Evolutionary conservation across 2,113 vertebrate species (phyloP).

Genomic region (Turdus rufiventris): DNA sequence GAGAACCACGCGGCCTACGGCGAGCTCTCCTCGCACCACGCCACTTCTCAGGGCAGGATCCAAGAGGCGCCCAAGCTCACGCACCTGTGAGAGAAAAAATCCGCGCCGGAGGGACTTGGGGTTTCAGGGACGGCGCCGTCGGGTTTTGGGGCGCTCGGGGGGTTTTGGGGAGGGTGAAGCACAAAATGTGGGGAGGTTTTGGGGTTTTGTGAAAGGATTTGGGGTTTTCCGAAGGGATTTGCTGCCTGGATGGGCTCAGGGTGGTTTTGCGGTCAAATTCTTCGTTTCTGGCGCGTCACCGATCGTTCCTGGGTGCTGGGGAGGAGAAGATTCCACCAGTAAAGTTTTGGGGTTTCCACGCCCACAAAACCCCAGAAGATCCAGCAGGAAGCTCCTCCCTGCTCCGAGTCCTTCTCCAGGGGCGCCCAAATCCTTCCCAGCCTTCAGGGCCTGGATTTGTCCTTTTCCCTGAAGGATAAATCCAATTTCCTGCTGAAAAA

Average conservation of each 20-base stretch:
- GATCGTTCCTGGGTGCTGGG: accelerated
- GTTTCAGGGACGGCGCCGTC: too few species aligned
- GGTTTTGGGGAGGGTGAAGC: too few species aligned
- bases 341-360: background rate
- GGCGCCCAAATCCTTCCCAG: background rate
- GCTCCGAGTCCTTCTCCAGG: background rate
- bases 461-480: background rate
- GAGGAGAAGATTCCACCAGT: background rate
- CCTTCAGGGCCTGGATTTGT: background rate
- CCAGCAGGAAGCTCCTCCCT: background rate
- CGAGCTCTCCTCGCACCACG: constrained; percentile 92
- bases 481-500: accelerated
- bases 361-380: background rate
- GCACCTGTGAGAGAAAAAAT: constrained; percentile 87
- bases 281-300: accelerated
- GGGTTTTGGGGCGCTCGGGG: too few species aligned
- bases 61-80: constrained; percentile 99
- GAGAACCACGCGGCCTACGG: constrained; percentile 90
- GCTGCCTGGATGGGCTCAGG: background rate
- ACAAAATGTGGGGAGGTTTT: too few species aligned
- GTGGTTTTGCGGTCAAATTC: background rate
- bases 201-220: background rate
- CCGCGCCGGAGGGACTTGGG: too few species aligned
- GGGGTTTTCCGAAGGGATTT: background rate
- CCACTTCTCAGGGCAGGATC: constrained; percentile 97